phyloP scores from a whole-genome alignment of 2,888 invertebrate genomes.

The Clusia tigrina region DNA sequence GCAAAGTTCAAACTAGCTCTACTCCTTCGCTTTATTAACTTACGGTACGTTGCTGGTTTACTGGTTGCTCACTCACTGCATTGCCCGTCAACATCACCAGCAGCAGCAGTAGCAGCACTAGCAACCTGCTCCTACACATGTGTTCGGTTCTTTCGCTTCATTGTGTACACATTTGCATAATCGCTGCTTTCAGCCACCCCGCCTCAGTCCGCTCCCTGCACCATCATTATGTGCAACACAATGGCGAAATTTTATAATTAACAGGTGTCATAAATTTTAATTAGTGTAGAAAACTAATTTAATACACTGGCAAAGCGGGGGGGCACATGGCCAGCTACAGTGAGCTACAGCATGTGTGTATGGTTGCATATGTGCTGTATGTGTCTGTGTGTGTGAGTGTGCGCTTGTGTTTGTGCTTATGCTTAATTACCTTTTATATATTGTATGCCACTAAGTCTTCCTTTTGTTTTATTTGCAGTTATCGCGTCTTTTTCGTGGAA shows the following conservation, averaged over 20 bases:
- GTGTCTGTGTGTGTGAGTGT: not conserved
- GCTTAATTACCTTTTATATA: constrained; percentile 14
- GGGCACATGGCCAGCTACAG: not conserved
- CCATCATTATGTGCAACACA: too few relatives aligned
- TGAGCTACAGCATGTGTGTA: not conserved
- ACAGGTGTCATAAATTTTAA: constrained; percentile 59
- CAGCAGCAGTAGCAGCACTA: too few relatives aligned
- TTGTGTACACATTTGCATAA: too few relatives aligned
- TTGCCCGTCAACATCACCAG: too few relatives aligned
- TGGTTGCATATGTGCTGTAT: not conserved
- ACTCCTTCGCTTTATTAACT: too few relatives aligned
- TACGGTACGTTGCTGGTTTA: too few relatives aligned
- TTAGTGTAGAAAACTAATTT: constrained; percentile 55
- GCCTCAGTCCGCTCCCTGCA: too few relatives aligned
- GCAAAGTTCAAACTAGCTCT: too few relatives aligned
- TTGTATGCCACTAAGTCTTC: not conserved
- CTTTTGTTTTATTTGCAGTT: not conserved
- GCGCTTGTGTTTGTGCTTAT: not conserved
- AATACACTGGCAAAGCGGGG: constrained; percentile 29
- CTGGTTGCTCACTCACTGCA: too few relatives aligned
- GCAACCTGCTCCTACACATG: too few relatives aligned
- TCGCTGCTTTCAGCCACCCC: too few relatives aligned
- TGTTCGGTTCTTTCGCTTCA: too few relatives aligned
- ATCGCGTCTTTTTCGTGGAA: constrained; percentile 6
- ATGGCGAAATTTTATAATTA: constrained; percentile 41